Evolutionary conservation across 2,797 vertebrate species (phyloP), one percentile per base, ranked within the genome.

Genomic region (Pipistrellus kuhlii): DNA sequence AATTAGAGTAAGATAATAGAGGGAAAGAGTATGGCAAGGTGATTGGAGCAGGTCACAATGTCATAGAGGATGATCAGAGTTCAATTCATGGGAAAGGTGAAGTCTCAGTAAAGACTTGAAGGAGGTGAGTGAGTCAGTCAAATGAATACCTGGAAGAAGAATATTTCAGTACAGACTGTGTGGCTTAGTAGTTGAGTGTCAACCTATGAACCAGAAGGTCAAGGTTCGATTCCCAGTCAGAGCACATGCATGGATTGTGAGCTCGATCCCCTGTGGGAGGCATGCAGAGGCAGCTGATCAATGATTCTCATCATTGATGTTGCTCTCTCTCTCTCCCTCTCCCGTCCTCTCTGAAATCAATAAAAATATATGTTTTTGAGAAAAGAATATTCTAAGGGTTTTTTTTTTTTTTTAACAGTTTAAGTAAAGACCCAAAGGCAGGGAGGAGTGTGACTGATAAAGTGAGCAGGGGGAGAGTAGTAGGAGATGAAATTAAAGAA

Each of bases 1-100:
- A 78, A 85, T 93, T 82, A 72, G 21, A n/a, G 15, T 18, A 92
- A 92, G 88, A 71, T 90, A 72, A 90, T 62, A 53, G 27, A 71
- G 5, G 3, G 14, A 20, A 68, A 44, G 53, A 57, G 11, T 18
- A 15, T 20, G 41, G 35, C 32, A 44, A 64, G 35, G 23, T 59
- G 46, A 44, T 32, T 82, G 62, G 75, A 83, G 11, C 77, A 77
- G 51, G n/a, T 20, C 23, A 20, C 27, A 18, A 25, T 55, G 44
- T 71, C 23, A 62, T 81, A 18, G 4, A 57, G 64, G 23, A 30
- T 71, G 30, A 13, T 69, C 51, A 21, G 51, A 46, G 41, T 48
- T 85, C 64, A 23, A 20, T 48, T 62, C 13, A 3, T 25, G 48
- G 53, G 25, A 53, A 35, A 27, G 38, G 41, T 25, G 44, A 71